phyloP scores from a whole-genome alignment of 2,888 invertebrate species.

The Hyles lineata region DNA sequence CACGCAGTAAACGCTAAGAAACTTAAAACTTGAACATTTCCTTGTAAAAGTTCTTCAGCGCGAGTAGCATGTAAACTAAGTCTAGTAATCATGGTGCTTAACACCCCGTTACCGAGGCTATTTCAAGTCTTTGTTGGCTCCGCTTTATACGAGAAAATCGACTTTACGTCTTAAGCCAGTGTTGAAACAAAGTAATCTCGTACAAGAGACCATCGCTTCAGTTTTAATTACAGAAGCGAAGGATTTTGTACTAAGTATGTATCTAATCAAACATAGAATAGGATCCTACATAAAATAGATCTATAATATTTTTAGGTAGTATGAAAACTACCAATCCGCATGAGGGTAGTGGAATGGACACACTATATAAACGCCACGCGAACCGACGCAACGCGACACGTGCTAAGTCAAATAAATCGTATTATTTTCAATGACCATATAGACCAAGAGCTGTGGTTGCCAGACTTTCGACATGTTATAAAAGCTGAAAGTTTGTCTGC shows the following conservation, averaged over 20 bases:
- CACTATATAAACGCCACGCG: too few relatives aligned
- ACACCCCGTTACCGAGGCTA: conserved; percentile 50
- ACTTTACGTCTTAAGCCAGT: conserved; percentile 1
- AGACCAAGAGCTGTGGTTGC: too few relatives aligned
- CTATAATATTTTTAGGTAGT: too few relatives aligned
- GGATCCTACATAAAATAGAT: not conserved
- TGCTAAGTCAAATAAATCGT: too few relatives aligned
- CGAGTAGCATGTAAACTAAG: conserved; percentile 49
- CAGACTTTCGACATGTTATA: too few relatives aligned
- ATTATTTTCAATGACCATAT: too few relatives aligned
- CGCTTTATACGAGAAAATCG: conserved; percentile 26
- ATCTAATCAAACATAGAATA: not conserved
- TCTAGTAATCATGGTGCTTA: conserved; percentile 52
- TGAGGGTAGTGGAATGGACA: too few relatives aligned
- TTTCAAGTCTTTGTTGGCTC: conserved; percentile 42
- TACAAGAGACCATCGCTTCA: conserved; percentile 7
- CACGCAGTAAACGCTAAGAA: conserved; percentile 14
- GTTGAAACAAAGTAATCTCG: conserved; percentile 3
- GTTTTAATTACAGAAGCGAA: not conserved
- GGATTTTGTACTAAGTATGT: not conserved
- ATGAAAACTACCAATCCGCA: too few relatives aligned
- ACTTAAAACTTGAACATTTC: conserved; percentile 20
- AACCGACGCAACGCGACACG: too few relatives aligned
- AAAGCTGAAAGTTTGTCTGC: too few relatives aligned
- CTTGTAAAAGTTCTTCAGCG: conserved; percentile 27